phyloP scores from a whole-genome alignment of 2,888 invertebrate species.

The Tipula lateralis region DNA sequence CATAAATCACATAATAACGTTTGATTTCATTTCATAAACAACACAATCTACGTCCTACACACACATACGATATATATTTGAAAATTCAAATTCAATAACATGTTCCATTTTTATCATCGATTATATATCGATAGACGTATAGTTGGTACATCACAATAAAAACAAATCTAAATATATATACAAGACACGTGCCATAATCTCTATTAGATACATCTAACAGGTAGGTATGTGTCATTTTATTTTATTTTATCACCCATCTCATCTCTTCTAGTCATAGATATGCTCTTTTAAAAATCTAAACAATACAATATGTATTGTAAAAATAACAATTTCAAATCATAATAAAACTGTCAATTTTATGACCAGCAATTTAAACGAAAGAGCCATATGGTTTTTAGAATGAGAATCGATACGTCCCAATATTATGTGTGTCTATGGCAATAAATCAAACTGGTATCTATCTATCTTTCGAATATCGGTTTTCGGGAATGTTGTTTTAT shows the following conservation, averaged over 20 bases:
- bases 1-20: background rate
- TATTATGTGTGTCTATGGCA: background rate
- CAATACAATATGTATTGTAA: no score
- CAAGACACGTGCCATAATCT: background rate
- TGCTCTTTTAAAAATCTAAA: background rate
- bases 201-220: conserved; percentile 1
- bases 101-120: background rate
- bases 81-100: background rate
- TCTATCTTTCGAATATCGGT: background rate
- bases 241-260: background rate
- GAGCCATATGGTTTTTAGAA: background rate
- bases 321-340: conserved; percentile 11
- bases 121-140: background rate
- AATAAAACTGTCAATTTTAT: conserved; percentile 19
- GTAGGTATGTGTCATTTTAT: background rate
- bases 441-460: background rate
- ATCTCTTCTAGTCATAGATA: background rate
- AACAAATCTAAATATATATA: background rate
- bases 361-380: background rate
- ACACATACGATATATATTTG: background rate
- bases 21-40: background rate
- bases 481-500: background rate
- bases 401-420: background rate
- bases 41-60: background rate
- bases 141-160: background rate